Evolutionary conservation across 2,888 invertebrate genomes (phyloP).

Genomic region (Plusia festucae): DNA sequence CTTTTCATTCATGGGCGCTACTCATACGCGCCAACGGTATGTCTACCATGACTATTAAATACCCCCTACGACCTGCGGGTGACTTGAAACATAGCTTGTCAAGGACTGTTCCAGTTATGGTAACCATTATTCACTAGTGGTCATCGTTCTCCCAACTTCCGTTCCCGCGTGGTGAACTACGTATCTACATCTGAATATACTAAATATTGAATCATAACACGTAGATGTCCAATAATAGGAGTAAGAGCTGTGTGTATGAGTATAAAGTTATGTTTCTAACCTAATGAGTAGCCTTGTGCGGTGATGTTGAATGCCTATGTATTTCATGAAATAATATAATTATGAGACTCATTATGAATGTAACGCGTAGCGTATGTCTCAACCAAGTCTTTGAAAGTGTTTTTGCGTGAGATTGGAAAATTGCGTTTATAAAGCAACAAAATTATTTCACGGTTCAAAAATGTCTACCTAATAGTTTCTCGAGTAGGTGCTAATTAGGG

Average conservation of each 20-base stretch:
- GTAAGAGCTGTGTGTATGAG: too few species aligned
- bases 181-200: not conserved
- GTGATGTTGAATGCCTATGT: not conserved
- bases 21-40: slow-evolving; percentile 44
- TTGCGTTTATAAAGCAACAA: not conserved
- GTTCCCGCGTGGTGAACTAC: not conserved
- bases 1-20: too few species aligned
- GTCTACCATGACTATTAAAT: not conserved
- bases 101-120: too few species aligned
- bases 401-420: not conserved
- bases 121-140: not conserved
- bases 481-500: not conserved
- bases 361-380: not conserved
- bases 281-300: not conserved
- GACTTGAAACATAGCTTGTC: not conserved
- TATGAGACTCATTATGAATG: not conserved
- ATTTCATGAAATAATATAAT: not conserved
- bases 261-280: not conserved
- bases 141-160: not conserved
- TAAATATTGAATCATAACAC: not conserved
- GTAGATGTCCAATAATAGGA: not conserved
- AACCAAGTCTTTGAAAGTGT: not conserved
- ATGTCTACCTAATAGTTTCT: not conserved
- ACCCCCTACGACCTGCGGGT: not conserved
- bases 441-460: not conserved